Conservation (phyloP, 2,797 vertebrate species). For the Neopelma chrysocephalum region DNA sequence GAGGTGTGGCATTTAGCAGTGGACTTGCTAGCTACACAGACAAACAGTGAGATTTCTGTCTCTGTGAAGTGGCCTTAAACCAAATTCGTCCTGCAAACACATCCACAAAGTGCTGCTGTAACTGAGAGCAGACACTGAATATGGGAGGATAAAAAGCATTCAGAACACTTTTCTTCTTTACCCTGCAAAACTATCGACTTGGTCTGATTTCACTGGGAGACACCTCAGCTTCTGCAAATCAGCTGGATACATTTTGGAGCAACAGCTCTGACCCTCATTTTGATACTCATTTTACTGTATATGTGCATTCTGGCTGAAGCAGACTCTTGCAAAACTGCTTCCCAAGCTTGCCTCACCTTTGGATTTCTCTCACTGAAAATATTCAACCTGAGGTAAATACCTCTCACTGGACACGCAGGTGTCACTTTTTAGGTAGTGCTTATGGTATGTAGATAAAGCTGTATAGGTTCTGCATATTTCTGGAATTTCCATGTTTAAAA, state of each 20-base stretch:
- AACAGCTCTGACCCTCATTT: not conserved
- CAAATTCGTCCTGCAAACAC: not conserved
- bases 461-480: not conserved
- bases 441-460: not conserved
- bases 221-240: not conserved
- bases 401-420: not conserved
- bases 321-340: not conserved
- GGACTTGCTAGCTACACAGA: not conserved
- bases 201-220: not conserved
- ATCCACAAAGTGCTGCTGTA: not conserved
- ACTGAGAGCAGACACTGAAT: not conserved
- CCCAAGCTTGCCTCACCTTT: not conserved
- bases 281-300: not conserved
- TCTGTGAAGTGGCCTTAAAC: not conserved
- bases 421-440: not conserved
- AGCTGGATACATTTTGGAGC: not conserved
- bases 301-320: not conserved
- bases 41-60: not conserved
- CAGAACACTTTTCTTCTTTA: not conserved
- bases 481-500: not conserved
- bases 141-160: not conserved
- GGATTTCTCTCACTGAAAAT: not conserved
- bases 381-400: not conserved
- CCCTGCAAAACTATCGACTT: not conserved
- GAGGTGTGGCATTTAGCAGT: not conserved